Evolutionary conservation across 1,140 invertebrate species (phyloP), one percentile per base, ranked within the genome.

Genomic region (Drosophila fuyamai): DNA sequence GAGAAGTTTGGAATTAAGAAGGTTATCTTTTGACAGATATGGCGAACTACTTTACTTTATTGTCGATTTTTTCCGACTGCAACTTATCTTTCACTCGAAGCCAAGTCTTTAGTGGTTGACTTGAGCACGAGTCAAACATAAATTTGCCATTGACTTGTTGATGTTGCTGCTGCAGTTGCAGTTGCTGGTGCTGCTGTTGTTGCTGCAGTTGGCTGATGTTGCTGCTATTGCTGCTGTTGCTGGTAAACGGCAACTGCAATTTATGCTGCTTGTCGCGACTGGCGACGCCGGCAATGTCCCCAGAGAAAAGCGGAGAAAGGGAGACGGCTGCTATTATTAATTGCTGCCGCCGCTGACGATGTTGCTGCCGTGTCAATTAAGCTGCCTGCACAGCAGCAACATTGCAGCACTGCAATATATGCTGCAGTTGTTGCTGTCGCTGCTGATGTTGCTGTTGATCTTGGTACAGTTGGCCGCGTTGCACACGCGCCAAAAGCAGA

Each of bases 91-190:
- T 65, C 58, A 71, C 40, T 63, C 16, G 29, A 23, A 41, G 40
- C 41, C 41, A 2, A 36, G 44, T 50, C 44, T 27, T 41, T 5
- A 43, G 43, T 32, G 27, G 27, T 35, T 70, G 53, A 35, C 51
- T 75, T 81, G 79, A 70, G 82, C 82, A 85, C 82, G 82, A 79
- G 82, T 61, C 82, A 86, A 76, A 82, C 70, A 88, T 86, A 81
- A 85, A 85, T 82, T 82, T 82, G 62, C 74, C 62, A 78, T 75
- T 74, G 67, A 48, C 63, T 76, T n/a, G 56, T 47, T 66, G 35
- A 55, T 55, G 76, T 43, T 66, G 56, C 38, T 65, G 70, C 14
- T 61, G 70, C 18, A 41, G 46, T 8, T 35, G 44, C 9, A 36
- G 62, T 27, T 75, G 65, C 5, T 58, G 70, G 6, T 66, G 76